A percentile compares a stretch with the other conserved stretches of the same genome.
Evolutionary conservation across 1,140 invertebrate genomes (phyloP).

Genomic region (Nephila pilipes): DNA sequence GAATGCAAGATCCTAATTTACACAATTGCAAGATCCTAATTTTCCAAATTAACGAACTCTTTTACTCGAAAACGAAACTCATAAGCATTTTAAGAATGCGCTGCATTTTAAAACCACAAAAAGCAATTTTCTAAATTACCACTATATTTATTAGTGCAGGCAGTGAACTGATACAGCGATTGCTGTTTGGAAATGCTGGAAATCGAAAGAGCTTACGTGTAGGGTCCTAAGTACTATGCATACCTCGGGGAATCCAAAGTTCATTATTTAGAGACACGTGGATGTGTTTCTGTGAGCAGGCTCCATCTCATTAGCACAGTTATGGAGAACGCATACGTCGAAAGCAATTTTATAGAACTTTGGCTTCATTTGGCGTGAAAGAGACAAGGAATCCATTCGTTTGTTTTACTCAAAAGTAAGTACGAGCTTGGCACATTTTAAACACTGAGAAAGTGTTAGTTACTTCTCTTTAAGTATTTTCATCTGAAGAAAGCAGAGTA

Average conservation of each 20-base stretch:
- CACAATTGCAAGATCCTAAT: too few relatives aligned
- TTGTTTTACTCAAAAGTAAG: too few relatives aligned
- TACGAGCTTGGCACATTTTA: too few relatives aligned
- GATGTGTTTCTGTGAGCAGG: neutral
- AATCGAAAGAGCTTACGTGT: neutral
- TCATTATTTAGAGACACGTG: constrained; percentile 11
- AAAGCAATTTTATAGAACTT: constrained; percentile 14
- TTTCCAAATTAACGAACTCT: neutral
- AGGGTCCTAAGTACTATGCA: neutral
- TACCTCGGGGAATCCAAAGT: neutral
- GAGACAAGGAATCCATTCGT: too few relatives aligned
- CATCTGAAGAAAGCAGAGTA: too few relatives aligned
- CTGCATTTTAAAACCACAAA: constrained; percentile 1
- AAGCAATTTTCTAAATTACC: constrained; percentile 23
- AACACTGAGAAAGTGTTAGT: too few relatives aligned
- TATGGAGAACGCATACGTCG: neutral
- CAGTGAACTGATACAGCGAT: neutral
- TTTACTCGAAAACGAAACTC: neutral
- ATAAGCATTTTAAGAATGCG: neutral
- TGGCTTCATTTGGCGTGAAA: neutral
- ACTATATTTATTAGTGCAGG: neutral
- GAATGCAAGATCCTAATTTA: too few relatives aligned
- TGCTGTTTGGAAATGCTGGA: neutral
- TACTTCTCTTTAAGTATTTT: too few relatives aligned
- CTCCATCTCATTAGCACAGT: constrained; percentile 3